A percentile compares a stretch with the other conserved stretches of the same genome.
These are phyloP conservation scores for Volucella inanis DNA, from an alignment of 2,888 invertebrate species.

Conservation along the genomic window DNA sequence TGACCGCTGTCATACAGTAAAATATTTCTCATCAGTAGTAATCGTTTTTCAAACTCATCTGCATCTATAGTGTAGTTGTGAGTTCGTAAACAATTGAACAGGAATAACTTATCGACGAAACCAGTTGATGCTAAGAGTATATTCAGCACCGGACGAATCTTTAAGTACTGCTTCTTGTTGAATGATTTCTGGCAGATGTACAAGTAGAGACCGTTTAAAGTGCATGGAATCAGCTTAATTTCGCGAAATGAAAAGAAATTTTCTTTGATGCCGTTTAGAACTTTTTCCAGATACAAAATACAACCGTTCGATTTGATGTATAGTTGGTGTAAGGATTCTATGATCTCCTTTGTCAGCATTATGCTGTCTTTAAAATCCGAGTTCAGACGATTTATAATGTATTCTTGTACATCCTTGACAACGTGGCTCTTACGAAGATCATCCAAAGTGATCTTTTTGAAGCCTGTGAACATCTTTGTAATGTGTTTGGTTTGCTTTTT, in stretches of 20 bases:
- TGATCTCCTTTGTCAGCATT: constrained; percentile 95
- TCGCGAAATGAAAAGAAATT: constrained; percentile 95
- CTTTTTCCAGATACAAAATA: constrained; percentile 93
- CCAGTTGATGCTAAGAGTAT: constrained; percentile 93
- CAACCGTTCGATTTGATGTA: constrained; percentile 98
- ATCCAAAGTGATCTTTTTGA: constrained; percentile 95
- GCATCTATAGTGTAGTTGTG: constrained; percentile 90
- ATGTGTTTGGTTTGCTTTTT: constrained; percentile 92
- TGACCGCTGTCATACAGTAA: constrained; percentile 81
- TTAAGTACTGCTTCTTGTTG: constrained; percentile 93
- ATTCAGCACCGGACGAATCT: constrained; percentile 93
- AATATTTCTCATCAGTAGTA: constrained; percentile 88
- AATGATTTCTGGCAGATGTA: constrained; percentile 97
- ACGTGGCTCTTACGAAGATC: constrained; percentile 95
- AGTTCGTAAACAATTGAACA: constrained; percentile 92
- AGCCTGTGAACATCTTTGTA: constrained; percentile 92
- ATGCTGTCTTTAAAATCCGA: constrained; percentile 93
- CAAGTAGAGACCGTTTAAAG: constrained; percentile 95
- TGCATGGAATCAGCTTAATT: constrained; percentile 96
- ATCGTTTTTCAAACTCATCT: constrained; percentile 91
- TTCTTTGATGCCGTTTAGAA: constrained; percentile 95
- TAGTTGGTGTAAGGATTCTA: constrained; percentile 96
- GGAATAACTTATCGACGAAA: constrained; percentile 91
- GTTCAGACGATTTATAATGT: constrained; percentile 94
- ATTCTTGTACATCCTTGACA: constrained; percentile 97